These are phyloP conservation scores for Catamblyrhynchus diadema DNA, from an alignment of 2,797 vertebrate species.

Conservation along the genomic window DNA sequence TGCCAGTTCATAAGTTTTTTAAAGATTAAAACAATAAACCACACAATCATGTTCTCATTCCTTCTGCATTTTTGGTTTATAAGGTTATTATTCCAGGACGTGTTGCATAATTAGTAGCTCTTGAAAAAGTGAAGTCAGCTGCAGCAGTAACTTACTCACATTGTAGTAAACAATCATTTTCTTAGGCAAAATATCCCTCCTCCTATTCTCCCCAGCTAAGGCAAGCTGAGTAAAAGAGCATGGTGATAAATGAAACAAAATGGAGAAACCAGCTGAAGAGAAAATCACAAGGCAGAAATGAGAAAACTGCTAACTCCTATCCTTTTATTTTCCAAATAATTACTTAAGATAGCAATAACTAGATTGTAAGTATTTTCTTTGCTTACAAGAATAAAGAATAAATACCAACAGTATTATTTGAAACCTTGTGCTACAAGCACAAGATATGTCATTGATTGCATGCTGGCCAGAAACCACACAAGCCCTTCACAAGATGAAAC, in stretches of 20 bases:
- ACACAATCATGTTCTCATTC: neutral
- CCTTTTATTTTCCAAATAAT: neutral
- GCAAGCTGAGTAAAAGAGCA: neutral
- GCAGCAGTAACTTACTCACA: neutral
- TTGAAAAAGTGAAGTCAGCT: neutral
- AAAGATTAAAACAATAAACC: constrained; percentile 3
- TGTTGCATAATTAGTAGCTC: neutral
- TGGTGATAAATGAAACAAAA: neutral
- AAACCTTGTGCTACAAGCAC: neutral
- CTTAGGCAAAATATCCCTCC: neutral
- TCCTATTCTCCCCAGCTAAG: neutral
- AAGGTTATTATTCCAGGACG: neutral
- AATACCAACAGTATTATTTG: neutral
- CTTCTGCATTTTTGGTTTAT: neutral
- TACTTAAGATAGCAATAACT: neutral
- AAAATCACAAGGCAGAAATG: neutral
- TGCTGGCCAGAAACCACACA: neutral
- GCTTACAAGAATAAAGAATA: neutral
- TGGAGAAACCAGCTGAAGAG: neutral
- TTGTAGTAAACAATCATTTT: neutral
- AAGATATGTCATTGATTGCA: accelerated
- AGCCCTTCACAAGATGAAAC: neutral
- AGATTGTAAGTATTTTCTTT: neutral
- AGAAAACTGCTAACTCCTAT: neutral
- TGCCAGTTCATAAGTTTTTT: neutral